phyloP scores from a whole-genome alignment of 1,140 invertebrate genomes.

The Stegodyphus mimosarum region DNA sequence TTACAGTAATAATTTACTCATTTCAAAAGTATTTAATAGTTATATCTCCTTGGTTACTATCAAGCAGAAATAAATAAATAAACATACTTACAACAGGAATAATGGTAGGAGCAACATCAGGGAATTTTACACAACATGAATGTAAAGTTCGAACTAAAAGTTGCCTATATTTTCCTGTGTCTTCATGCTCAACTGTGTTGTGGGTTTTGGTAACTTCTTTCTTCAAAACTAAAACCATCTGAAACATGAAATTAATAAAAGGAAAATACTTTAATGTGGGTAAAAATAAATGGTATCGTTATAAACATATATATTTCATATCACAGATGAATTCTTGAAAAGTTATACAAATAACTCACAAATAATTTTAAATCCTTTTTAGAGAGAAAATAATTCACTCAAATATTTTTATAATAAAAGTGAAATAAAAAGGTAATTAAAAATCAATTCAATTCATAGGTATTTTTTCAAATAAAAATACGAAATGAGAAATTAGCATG shows the following conservation, averaged over 20 bases:
- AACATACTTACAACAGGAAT: constrained; percentile 80
- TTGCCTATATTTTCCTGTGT: constrained; percentile 93
- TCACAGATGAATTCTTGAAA: no score
- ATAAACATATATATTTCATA: no score
- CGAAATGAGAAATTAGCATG: not conserved
- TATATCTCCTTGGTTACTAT: constrained; percentile 92
- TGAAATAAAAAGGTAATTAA: not conserved
- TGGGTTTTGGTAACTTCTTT: constrained; percentile 95
- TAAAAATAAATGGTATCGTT: no score
- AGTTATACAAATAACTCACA: no score
- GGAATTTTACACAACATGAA: constrained; percentile 96
- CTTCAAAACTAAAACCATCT: constrained; percentile 91
- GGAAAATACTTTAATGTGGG: no score
- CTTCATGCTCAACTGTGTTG: constrained; percentile 88
- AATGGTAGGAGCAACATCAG: constrained; percentile 92
- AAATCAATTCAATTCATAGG: not conserved
- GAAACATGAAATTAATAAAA: constrained; percentile 5
- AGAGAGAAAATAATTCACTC: no score
- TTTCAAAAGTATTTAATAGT: constrained; percentile 66
- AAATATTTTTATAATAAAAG: no score
- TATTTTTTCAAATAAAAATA: not conserved
- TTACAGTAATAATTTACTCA: not conserved
- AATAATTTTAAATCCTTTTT: no score
- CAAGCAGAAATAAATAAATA: constrained; percentile 94
- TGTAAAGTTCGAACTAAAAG: constrained; percentile 94